Conservation (phyloP, 2,888 invertebrate species). For the Rhogogaster chlorosoma region DNA sequence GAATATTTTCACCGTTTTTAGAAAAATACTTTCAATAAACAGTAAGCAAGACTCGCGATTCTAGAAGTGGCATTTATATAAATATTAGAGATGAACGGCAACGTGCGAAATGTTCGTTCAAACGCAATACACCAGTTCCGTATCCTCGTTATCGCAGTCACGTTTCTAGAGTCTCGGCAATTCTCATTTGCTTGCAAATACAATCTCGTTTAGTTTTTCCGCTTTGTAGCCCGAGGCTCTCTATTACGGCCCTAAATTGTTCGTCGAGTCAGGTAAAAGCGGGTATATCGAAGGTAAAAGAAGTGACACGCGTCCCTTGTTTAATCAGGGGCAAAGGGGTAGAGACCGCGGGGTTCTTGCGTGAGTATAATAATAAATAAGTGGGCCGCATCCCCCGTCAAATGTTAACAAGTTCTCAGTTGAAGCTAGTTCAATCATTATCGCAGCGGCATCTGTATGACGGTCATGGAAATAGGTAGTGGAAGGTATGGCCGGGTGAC, state of each 20-base stretch:
- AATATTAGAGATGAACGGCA: no score
- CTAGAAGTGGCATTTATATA: no score
- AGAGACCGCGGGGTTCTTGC: neutral
- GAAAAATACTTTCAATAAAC: neutral
- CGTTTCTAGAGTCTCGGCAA: slow-evolving; percentile 4
- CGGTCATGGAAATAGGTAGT: slow-evolving; percentile 76
- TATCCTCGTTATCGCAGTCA: slow-evolving; percentile 18
- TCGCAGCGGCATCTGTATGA: slow-evolving; percentile 77
- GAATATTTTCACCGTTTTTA: neutral
- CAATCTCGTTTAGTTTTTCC: slow-evolving; percentile 30
- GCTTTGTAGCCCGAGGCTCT: neutral
- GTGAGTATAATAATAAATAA: neutral
- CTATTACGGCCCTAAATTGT: neutral
- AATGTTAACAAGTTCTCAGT: slow-evolving; percentile 36
- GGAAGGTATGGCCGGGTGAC: slow-evolving; percentile 66
- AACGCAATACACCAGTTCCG: neutral
- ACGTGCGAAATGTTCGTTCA: neutral
- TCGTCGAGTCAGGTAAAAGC: neutral
- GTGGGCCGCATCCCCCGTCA: neutral
- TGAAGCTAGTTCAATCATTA: slow-evolving; percentile 69
- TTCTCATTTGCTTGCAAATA: slow-evolving; percentile 33
- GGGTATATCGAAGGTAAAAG: neutral
- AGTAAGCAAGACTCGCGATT: neutral
- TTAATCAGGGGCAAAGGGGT: neutral
- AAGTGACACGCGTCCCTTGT: neutral